Evolutionary conservation across 2,888 invertebrate species (phyloP), one percentile per base, ranked within the genome.

Genomic region (Julus scanicus): DNA sequence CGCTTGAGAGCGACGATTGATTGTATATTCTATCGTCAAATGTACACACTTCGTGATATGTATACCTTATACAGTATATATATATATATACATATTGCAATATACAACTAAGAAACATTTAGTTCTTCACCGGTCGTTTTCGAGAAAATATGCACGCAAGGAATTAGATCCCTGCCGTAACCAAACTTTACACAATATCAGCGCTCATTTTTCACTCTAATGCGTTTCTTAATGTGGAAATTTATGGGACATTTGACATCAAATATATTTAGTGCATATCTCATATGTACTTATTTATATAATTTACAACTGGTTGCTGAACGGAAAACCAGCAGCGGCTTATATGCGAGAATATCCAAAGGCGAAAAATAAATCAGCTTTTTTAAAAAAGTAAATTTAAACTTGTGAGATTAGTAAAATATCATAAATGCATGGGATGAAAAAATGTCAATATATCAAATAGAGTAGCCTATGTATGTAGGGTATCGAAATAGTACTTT

Each of bases 201-300:
- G 20, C 4, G 63, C 63, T 20, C 63, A 63, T 63, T 63, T 63
- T 63, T 63, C 63, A 63, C 63, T 20, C 63, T 63, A 63, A 63
- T 63, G 63, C 63, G 6, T 63, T 63, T 20, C 63, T 63, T 63
- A 63, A 63, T 63, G 63, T 2, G n/a, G 20, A 63, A 20, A 63
- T 63, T 63, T n/a, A 63, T 63, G 63, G 63, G 20, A 63, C 63
- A 63, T 63, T 63, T 63, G 63, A 63, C 63, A 63, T 63, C 63
- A 63, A 63, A 63, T 63, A 63, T 63, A 63, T 63, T 63, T 63
- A 63, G 63, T n/a, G 20, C 63, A 8, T 63, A 63, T 63, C 63
- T 63, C 63, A 63, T n/a, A 20, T 63, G 20, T 63, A 63, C 63
- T 63, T 63, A n/a, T 63, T 63, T 63, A 63, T 63, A 20, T 63